Conservation (phyloP, 2,113 vertebrate genomes). For the Rousettus leschenaultii region DNA sequence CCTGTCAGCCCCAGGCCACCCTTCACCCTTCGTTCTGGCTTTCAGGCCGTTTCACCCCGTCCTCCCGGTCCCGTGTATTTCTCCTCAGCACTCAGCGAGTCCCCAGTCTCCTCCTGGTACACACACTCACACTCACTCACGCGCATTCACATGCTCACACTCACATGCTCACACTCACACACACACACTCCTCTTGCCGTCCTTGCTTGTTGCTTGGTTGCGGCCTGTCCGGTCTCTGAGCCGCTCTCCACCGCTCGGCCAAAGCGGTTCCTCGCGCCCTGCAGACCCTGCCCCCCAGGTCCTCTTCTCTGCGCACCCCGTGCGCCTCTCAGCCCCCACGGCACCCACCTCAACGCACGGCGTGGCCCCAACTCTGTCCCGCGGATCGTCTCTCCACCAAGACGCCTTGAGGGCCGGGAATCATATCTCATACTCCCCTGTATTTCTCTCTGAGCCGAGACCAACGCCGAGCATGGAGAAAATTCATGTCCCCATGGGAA, state of each 20-base stretch:
- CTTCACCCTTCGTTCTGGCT: background rate
- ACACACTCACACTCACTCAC: no score
- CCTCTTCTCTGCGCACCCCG: background rate
- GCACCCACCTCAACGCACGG: background rate
- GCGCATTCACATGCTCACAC: background rate
- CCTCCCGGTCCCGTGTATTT: background rate
- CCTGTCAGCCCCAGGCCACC: background rate
- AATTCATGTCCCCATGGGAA: background rate
- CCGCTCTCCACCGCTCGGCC: no score
- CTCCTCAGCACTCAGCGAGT: background rate
- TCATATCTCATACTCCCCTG: fast-evolving
- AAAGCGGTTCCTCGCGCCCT: background rate
- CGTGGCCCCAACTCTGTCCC: no score
- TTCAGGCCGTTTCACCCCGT: background rate
- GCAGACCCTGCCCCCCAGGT: background rate
- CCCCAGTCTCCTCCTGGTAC: background rate
- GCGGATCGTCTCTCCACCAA: fast-evolving
- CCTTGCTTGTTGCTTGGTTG: background rate
- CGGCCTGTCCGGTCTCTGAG: no score
- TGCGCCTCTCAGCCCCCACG: background rate
- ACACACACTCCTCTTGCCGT: background rate
- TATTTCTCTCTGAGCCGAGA: background rate
- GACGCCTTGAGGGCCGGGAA: background rate
- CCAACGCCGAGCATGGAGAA: background rate
- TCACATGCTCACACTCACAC: background rate